A percentile compares a stretch with the other conserved stretches of the same genome.
phyloP scores from a whole-genome alignment of 2,797 vertebrate species.

The Diplodus sargus region DNA sequence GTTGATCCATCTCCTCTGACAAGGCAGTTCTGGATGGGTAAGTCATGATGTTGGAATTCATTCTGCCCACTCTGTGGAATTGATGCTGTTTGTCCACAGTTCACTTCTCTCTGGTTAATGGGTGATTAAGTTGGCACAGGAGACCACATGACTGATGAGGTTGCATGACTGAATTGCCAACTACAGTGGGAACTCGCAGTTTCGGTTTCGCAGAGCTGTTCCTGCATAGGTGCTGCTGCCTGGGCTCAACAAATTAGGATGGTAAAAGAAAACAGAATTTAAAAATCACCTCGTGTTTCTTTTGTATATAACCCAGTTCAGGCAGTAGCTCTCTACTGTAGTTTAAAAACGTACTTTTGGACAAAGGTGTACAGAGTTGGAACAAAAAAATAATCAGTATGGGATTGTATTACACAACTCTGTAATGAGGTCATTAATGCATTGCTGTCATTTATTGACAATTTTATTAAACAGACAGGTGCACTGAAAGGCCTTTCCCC shows the following conservation, averaged over 20 bases:
- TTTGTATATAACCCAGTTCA: background rate
- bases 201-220: conserved; percentile 13
- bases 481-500: background rate
- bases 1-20: conserved; percentile 73
- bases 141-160: conserved; percentile 72
- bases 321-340: background rate
- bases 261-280: no score
- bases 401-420: background rate
- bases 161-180: conserved; percentile 61
- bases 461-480: conserved; percentile 3
- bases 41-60: conserved; percentile 64
- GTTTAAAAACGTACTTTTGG: background rate
- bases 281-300: background rate
- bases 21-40: conserved; percentile 64
- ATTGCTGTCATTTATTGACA: background rate
- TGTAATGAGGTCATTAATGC: conserved; percentile 4
- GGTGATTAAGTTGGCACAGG: conserved; percentile 71
- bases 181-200: conserved; percentile 15
- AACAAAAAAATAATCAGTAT: background rate
- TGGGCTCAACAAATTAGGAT: background rate
- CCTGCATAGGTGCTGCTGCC: background rate
- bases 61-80: conserved; percentile 63
- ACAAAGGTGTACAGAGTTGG: background rate
- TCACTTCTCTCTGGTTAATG: conserved; percentile 74
- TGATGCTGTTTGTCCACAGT: conserved; percentile 73